Conservation (phyloP, 2,888 invertebrate genomes). For the Sesamia inferens region DNA sequence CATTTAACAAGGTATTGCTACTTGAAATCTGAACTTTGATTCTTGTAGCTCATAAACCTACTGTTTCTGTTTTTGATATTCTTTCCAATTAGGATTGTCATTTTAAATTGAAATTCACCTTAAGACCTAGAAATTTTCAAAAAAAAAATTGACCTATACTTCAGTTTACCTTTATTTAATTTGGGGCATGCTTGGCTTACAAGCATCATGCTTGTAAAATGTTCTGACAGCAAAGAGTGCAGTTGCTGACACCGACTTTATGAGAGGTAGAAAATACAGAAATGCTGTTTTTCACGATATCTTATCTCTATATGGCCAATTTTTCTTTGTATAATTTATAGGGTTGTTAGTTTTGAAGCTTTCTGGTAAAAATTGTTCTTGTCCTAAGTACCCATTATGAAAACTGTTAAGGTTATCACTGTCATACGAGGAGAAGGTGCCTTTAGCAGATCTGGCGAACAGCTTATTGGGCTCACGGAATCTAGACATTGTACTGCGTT, state of each 20-base stretch:
- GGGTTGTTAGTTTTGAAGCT: background rate
- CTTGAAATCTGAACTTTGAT: no score
- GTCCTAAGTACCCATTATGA: background rate
- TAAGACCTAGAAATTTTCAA: no score
- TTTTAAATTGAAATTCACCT: no score
- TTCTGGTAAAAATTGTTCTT: background rate
- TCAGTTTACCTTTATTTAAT: no score
- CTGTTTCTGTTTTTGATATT: no score
- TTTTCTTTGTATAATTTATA: background rate
- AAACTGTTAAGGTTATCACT: background rate
- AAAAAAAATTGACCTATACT: no score
- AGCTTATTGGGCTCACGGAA: background rate
- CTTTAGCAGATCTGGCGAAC: background rate
- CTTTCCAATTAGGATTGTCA: no score
- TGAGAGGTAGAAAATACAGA: background rate
- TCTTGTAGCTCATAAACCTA: no score
- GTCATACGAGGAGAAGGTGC: background rate
- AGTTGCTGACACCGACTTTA: background rate
- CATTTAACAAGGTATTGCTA: no score
- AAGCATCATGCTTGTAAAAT: no score
- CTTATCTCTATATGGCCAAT: background rate
- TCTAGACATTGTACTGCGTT: background rate
- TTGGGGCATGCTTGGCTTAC: no score
- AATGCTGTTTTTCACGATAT: background rate
- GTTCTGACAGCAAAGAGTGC: background rate